phyloP scores from a whole-genome alignment of 2,888 invertebrate genomes.

The Flabesymbios commensalis region DNA sequence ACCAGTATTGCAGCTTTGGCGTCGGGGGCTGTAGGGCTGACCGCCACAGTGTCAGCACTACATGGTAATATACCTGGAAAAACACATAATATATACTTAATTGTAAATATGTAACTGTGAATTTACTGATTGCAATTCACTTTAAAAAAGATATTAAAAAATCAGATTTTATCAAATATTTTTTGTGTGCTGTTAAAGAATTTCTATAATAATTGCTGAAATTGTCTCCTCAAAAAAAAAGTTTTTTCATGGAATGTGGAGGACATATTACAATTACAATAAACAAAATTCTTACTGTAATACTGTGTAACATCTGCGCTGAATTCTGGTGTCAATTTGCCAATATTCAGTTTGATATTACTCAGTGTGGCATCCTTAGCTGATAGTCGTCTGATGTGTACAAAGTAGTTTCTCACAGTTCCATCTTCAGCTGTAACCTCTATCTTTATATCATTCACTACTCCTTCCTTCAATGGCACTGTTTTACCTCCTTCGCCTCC shows the following conservation, averaged over 20 bases:
- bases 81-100: neutral
- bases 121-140: neutral
- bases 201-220: too few species aligned
- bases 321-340: conserved; percentile 49
- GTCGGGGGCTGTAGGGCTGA: conserved; percentile 51
- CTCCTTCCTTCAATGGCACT: conserved; percentile 53
- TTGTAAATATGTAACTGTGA: neutral
- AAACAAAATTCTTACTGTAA: neutral
- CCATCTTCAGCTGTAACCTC: conserved; percentile 61
- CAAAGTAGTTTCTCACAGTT: conserved; percentile 51
- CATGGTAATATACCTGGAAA: conserved; percentile 48
- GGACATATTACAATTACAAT: too few species aligned
- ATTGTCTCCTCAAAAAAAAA: too few species aligned
- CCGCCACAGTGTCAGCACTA: conserved; percentile 39
- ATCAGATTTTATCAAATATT: too few species aligned
- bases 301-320: conserved; percentile 27
- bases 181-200: too few species aligned
- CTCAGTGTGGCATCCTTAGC: conserved; percentile 56
- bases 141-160: too few species aligned
- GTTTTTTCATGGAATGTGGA: too few species aligned
- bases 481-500: conserved; percentile 47
- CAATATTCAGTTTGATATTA: conserved; percentile 42
- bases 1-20: conserved; percentile 46
- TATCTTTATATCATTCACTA: conserved; percentile 54
- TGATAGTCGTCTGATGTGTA: conserved; percentile 53